phyloP scores from a whole-genome alignment of 2,888 invertebrate species.

The Eretmocerus hayati region DNA sequence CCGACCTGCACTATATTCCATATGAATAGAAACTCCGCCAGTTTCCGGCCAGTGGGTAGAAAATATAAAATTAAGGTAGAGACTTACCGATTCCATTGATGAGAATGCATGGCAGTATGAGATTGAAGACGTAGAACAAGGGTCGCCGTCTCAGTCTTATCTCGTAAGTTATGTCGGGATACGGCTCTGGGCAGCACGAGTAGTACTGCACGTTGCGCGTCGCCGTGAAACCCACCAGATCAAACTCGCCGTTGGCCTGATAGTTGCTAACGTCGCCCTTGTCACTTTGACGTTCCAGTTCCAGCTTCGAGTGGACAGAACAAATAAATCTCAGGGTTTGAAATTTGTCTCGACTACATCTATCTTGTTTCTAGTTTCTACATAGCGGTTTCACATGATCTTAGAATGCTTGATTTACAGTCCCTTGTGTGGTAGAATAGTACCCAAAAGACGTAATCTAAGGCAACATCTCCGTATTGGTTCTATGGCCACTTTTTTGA shows the following conservation, averaged over 20 bases:
- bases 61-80: background rate
- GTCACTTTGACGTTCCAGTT: slow-evolving; percentile 68
- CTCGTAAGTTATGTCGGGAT: slow-evolving; percentile 77
- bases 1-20: too few relatives aligned
- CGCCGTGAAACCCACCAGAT: slow-evolving; percentile 70
- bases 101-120: slow-evolving; percentile 76
- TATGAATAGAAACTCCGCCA: too few relatives aligned
- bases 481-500: too few relatives aligned
- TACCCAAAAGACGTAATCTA: too few relatives aligned
- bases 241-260: slow-evolving; percentile 87
- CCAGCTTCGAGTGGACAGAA: slow-evolving; percentile 51
- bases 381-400: too few relatives aligned
- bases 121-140: slow-evolving; percentile 80
- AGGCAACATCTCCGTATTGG: too few relatives aligned
- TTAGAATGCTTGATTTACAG: too few relatives aligned
- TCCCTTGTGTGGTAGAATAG: too few relatives aligned
- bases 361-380: too few relatives aligned
- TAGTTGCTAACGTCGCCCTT: slow-evolving; percentile 82
- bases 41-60: too few relatives aligned
- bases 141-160: slow-evolving; percentile 69
- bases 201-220: slow-evolving; percentile 67
- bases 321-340: too few relatives aligned
- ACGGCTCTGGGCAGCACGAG: slow-evolving; percentile 75
- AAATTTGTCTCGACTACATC: too few relatives aligned
- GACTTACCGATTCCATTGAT: slow-evolving; percentile 74